Conservation (phyloP, 2,113 vertebrate species). For the Zosterops borbonicus region DNA sequence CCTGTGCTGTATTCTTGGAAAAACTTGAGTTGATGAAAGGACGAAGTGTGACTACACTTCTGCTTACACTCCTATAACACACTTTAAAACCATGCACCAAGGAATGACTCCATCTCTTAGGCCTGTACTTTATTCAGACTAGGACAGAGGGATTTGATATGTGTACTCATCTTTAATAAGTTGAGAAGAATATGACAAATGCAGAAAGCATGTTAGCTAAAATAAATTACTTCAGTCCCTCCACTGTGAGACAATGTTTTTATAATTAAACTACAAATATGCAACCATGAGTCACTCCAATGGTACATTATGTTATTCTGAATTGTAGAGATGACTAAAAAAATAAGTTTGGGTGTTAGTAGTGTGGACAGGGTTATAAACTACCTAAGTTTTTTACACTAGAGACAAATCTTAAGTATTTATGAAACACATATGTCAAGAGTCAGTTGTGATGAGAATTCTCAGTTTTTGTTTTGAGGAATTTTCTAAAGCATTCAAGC, state of each 20-base stretch:
- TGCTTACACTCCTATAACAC: neutral
- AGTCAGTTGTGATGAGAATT: constrained; percentile 62
- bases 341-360: constrained; percentile 17
- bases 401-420: constrained; percentile 17
- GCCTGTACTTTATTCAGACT: neutral
- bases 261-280: constrained; percentile 62
- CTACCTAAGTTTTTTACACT: neutral
- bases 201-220: constrained; percentile 36
- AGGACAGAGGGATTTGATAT: neutral
- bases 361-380: constrained; percentile 3
- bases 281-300: constrained; percentile 50
- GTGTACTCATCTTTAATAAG: constrained; percentile 26
- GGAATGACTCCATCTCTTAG: neutral
- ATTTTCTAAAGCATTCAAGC: constrained; percentile 1
- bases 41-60: neutral
- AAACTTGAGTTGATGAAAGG: neutral
- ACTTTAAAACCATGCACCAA: neutral
- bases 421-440: constrained; percentile 50
- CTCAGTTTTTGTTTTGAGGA: constrained; percentile 41
- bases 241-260: constrained; percentile 59
- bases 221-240: constrained; percentile 62
- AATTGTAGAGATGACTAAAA: constrained; percentile 22
- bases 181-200: constrained; percentile 48
- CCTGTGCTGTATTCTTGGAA: neutral
- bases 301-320: constrained; percentile 37